Conservation (phyloP, 2,797 vertebrate genomes). For the Nasua narica region DNA sequence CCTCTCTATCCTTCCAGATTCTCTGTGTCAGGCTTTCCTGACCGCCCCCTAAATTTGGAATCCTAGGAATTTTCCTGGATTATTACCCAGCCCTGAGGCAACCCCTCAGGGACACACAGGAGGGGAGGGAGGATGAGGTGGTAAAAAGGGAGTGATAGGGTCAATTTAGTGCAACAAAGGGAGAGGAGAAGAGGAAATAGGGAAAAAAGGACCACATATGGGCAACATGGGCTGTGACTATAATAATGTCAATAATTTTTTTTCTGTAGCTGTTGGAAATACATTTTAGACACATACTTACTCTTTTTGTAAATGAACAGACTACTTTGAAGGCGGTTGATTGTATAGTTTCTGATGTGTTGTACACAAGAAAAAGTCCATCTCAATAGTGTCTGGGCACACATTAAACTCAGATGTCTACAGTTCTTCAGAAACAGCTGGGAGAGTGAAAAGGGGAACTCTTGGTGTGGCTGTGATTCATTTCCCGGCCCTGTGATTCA, state of each 20-base stretch:
- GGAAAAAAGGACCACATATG: neutral
- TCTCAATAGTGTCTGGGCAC: neutral
- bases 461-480: neutral
- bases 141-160: neutral
- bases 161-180: neutral
- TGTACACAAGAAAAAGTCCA: neutral
- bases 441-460: neutral
- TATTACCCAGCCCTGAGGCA: neutral
- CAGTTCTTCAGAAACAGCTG: neutral
- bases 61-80: neutral
- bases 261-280: constrained; percentile 9
- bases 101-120: neutral
- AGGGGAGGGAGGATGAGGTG: neutral
- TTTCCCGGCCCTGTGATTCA: neutral
- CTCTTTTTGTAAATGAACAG: neutral
- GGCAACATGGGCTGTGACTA: neutral
- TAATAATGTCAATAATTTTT: neutral
- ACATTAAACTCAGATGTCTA: neutral
- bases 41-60: neutral
- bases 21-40: neutral
- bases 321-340: neutral
- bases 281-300: neutral
- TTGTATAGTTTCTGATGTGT: neutral
- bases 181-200: neutral
- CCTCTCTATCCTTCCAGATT: neutral